Base-by-base conservation (phyloP, 2,113 vertebrate species). In the Malaclemys terrapin region DNA sequence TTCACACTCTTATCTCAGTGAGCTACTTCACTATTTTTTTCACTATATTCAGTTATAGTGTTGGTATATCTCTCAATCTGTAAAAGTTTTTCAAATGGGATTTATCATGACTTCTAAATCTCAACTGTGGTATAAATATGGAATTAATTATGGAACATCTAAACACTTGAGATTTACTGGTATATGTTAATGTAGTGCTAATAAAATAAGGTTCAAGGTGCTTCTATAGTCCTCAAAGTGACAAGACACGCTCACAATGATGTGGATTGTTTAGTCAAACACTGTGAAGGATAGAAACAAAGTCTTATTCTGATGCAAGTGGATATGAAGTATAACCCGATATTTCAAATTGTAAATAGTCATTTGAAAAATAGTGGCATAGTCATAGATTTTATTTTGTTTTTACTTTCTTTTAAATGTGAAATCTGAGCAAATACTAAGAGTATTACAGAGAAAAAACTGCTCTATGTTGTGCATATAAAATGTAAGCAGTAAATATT, bases 231-330 rank as follows among this genome's bases (percentile, higher is more conserved):
- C 94, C 93, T 98, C 93, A 94, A 53, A 91, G 57, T 27, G 90
- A 87, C 6, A 14, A 91, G 35, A 82, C 24, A 80, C 20, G 84
- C 54, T 89, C 38, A 89, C 17, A 85, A 69, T 0, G 85, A 17
- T 53, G 85, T 91, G 42, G 72, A 57, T 85, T 75, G 52, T 92
- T 96, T 94, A 96, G 95, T 89, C 85, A 93, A 94, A 94, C 69
- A 50, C 10, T 69, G n/a, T 90, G 95, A 93, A 85, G 75, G 76
- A 85, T 16, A 81, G 38, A 95, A 90, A 96, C 13, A 84, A 89
- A 94, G 88, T 52, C 92, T 98, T 98, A 93, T 98, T 96, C 95
- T 98, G 98, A 98, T 97, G 98, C 97, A 98, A 91, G 82, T 76
- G 69, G 1, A 24, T 17, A 22, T 42, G 35, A 88, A 53, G 72